Evolutionary conservation across 2,797 vertebrate genomes (phyloP), one percentile per base, ranked within the genome.

Genomic region (Diplodus sargus): DNA sequence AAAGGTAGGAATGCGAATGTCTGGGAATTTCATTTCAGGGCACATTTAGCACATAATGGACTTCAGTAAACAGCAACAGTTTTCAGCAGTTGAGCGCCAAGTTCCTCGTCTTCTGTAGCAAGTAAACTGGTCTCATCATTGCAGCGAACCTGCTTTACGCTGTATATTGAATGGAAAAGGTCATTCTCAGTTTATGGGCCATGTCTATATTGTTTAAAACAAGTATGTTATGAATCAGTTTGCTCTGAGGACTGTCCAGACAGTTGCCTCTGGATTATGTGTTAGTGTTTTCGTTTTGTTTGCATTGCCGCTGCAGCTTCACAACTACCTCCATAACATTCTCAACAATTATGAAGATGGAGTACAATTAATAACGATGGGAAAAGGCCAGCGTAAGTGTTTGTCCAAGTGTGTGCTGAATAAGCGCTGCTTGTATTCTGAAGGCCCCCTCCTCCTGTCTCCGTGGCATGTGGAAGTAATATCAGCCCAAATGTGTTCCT

Each of bases 381-480:
- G 76, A 78, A 84, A 84, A 48, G 42, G 57, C 56, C 65, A 67
- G 34, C 23, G 13, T 51, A 51, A 42, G 47, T 82, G 65, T 69
- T 63, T 59, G 56, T 84, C 30, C 63, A 78, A 82, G 62, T 56
- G 74, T 82, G 66, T 43, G 67, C 74, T 76, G 82, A 82, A 87
- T 79, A 81, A 82, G 69, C 67, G 54, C 34, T 57, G 76, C 79
- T 87, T 88, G 68, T 83, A 73, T 85, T 78, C 48, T 58, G n/a
- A 68, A 75, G 72, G 28, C 20, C 56, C 68, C 56, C 68, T 7
- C 34, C 69, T 45, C 49, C 18, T 2, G 28, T 82, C 84, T 73
- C 70, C 25, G 22, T 22, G 25, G 57, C 92, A 94, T 93, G 87
- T 94, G 93, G 92, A 93, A 93, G 91, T 84, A 91, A 92, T 92